A percentile compares a stretch with the other conserved stretches of the same genome.
phyloP scores from a whole-genome alignment of 1,140 invertebrate genomes.

The Helicoverpa armigera region DNA sequence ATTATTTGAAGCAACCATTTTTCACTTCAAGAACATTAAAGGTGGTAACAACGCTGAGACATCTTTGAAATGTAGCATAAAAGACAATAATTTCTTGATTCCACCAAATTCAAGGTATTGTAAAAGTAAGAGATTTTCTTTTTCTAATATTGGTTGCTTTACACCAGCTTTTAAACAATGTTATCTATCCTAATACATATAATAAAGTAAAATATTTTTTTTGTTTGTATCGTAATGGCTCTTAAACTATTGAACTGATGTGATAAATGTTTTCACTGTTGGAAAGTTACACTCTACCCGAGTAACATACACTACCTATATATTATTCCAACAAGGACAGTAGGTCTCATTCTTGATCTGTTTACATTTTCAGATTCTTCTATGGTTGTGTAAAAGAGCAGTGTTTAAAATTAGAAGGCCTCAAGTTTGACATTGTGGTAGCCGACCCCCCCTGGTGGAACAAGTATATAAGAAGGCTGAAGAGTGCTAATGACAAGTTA shows the following conservation, averaged over 20 bases:
- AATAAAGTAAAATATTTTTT: no score
- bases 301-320: no score
- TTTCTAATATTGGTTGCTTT: no score
- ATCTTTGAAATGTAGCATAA: slow-evolving; percentile 69
- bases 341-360: not conserved
- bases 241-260: no score
- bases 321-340: no score
- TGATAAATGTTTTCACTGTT: no score
- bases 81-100: slow-evolving; percentile 72
- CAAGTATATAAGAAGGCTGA: slow-evolving; percentile 94
- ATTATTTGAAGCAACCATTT: slow-evolving; percentile 70
- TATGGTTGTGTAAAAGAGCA: slow-evolving; percentile 77
- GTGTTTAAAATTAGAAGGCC: slow-evolving; percentile 69
- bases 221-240: no score
- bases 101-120: slow-evolving; percentile 77
- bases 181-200: no score
- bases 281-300: no score
- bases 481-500: slow-evolving; percentile 87
- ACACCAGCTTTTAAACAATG: no score
- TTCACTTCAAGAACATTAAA: slow-evolving; percentile 63
- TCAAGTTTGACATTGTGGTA: slow-evolving; percentile 92
- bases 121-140: slow-evolving; percentile 46
- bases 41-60: slow-evolving; percentile 74
- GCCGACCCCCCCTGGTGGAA: slow-evolving; percentile 98
- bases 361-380: slow-evolving; percentile 69